phyloP scores from a whole-genome alignment of 92 coral and sea anemone species.

The Nematostella vectensis region DNA sequence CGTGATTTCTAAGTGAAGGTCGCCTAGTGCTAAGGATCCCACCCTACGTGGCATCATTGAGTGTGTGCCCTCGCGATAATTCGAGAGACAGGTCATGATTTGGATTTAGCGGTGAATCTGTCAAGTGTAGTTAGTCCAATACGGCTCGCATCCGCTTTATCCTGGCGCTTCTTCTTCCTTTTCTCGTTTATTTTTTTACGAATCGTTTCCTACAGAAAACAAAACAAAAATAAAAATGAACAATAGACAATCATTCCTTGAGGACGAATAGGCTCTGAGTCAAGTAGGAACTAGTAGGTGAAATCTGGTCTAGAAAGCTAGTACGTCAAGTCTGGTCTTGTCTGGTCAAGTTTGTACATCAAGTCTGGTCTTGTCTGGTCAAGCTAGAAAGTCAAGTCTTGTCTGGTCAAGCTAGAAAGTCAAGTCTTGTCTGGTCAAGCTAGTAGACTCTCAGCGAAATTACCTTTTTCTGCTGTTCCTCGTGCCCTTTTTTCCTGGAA shows the following conservation, averaged over 20 bases:
- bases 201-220: constrained; percentile 41
- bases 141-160: constrained; percentile 37
- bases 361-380: too few relatives aligned
- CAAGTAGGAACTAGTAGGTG: too few relatives aligned
- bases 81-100: too few relatives aligned
- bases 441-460: too few relatives aligned
- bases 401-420: too few relatives aligned
- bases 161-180: constrained; percentile 46
- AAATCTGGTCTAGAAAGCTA: too few relatives aligned
- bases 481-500: constrained; percentile 75
- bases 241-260: background rate
- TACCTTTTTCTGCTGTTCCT: constrained; percentile 70
- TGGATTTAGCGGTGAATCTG: constrained; percentile 57
- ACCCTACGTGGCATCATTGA: background rate
- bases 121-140: constrained; percentile 44
- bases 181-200: constrained; percentile 43
- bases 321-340: too few relatives aligned
- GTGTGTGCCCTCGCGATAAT: background rate
- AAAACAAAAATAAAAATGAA: background rate
- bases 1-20: too few relatives aligned
- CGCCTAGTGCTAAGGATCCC: too few relatives aligned
- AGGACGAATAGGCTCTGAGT: background rate
- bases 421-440: too few relatives aligned
- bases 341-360: too few relatives aligned
- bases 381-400: too few relatives aligned